Conservation (phyloP, 2,113 vertebrate species). For the Otocyon megalotis region DNA sequence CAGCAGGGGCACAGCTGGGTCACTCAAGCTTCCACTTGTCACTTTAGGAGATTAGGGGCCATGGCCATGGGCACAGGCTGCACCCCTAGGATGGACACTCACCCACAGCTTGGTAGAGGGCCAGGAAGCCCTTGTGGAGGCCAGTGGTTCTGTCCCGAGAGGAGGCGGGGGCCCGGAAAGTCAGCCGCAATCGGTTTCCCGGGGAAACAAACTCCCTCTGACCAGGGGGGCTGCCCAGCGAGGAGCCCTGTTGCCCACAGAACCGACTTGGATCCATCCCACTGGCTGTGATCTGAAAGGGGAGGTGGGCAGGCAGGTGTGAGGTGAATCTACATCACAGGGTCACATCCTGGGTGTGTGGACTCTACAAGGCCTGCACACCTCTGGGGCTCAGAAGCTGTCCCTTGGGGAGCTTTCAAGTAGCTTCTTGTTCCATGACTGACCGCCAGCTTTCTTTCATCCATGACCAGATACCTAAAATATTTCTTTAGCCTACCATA, state of each 20-base stretch:
- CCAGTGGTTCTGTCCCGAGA: constrained; percentile 85
- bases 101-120: constrained; percentile 93
- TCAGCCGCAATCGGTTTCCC: constrained; percentile 89
- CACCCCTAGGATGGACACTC: constrained; percentile 66
- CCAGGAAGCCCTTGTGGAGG: constrained; percentile 91
- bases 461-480: not conserved
- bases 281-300: constrained; percentile 88
- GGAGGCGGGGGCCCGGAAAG: constrained; percentile 89
- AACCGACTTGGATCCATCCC: constrained; percentile 87
- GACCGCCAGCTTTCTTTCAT: not conserved
- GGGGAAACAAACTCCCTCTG: constrained; percentile 88
- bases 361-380: not conserved
- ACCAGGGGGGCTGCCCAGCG: constrained; percentile 87
- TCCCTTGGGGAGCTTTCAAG: not conserved
- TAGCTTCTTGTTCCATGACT: not conserved
- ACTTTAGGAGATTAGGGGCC: not conserved
- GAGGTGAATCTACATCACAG: not conserved
- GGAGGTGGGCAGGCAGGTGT: not conserved
- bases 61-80: not conserved
- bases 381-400: not conserved
- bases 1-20: not conserved
- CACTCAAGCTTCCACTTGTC: not conserved
- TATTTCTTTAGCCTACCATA: not conserved
- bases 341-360: not conserved
- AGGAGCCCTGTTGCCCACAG: constrained; percentile 90